Conservation (phyloP, 2,888 invertebrate species). For the Leistus spinibarbis region DNA sequence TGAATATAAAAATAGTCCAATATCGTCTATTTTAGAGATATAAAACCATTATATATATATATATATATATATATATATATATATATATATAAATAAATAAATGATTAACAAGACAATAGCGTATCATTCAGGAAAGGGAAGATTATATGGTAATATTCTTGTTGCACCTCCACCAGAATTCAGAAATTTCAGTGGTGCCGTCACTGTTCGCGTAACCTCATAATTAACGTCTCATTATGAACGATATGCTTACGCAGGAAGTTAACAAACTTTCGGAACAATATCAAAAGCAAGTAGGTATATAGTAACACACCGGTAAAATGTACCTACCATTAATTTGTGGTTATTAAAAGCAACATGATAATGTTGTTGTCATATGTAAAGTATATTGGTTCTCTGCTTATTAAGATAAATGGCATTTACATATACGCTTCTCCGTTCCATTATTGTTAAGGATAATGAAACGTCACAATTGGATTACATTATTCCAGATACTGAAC, state of each 20-base stretch:
- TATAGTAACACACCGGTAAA: not conserved
- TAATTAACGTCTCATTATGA: not conserved
- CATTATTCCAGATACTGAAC: no score
- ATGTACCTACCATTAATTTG: constrained; percentile 7
- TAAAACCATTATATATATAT: no score
- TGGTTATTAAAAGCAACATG: not conserved
- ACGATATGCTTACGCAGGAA: not conserved
- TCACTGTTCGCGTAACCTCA: not conserved
- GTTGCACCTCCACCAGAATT: no score
- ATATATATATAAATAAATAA: no score
- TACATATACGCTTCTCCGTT: not conserved
- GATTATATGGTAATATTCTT: no score
- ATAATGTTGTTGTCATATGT: constrained; percentile 11
- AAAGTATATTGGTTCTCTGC: constrained; percentile 28
- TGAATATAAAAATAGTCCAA: no score
- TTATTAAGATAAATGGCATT: constrained; percentile 33
- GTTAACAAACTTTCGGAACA: not conserved
- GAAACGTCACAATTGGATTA: not conserved
- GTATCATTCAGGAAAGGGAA: no score
- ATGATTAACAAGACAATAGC: no score
- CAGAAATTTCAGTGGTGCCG: not conserved
- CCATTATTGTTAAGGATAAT: not conserved
- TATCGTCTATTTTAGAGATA: no score
- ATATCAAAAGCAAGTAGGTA: not conserved
- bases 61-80: no score